Evolutionary conservation across 2,113 vertebrate species (phyloP).

Genomic region (Poecile atricapillus): DNA sequence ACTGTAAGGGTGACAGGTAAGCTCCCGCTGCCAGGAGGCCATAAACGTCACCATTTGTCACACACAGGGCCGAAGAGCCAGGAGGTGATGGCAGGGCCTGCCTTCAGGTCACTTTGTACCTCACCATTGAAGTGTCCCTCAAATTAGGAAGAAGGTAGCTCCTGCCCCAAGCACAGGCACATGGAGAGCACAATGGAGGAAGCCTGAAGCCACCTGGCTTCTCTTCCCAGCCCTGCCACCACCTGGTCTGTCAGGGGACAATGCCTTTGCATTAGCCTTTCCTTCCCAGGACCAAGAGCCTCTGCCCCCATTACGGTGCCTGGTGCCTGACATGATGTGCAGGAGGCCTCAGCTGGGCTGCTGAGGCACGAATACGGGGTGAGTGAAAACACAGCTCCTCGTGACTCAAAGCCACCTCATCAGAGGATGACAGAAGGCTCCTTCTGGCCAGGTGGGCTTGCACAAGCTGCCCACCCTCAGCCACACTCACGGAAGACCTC

Average conservation of each 20-base stretch:
- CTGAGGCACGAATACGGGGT: neutral
- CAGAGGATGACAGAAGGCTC: neutral
- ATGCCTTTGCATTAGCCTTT: neutral
- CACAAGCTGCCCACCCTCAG: neutral
- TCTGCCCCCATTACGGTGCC: fast-evolving
- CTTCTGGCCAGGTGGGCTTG: slow-evolving; percentile 4
- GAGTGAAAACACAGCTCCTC: neutral
- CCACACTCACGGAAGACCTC: neutral
- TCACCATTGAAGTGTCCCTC: neutral
- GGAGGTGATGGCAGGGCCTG: neutral
- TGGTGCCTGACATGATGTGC: neutral
- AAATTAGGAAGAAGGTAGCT: neutral
- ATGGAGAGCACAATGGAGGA: neutral
- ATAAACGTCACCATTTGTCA: fast-evolving
- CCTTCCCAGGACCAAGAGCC: neutral
- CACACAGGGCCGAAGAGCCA: neutral
- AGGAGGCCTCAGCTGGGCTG: neutral
- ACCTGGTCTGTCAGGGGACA: neutral
- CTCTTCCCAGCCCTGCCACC: neutral
- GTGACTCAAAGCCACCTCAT: neutral
- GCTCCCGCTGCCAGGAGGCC: fast-evolving
- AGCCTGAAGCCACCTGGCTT: neutral
- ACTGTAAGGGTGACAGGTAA: neutral
- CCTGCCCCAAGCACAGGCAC: neutral
- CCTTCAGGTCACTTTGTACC: neutral